These are phyloP conservation scores for Cepphus grylle DNA, from an alignment of 2,113 vertebrate species.

Conservation along the genomic window DNA sequence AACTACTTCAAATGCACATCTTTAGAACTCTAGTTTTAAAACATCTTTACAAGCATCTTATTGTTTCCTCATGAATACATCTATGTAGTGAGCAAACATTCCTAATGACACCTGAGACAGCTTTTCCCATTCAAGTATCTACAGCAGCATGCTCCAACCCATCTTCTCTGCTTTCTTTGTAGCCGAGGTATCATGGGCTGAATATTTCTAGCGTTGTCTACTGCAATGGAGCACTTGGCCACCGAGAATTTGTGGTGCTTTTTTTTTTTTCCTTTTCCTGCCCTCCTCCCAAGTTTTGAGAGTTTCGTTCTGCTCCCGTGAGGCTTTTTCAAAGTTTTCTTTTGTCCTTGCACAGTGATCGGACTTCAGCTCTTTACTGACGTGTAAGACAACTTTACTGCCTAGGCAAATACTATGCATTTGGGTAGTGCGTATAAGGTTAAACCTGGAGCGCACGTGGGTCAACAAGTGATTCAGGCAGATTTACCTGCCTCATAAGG, in stretches of 20 bases:
- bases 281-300: too few species aligned
- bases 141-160: neutral
- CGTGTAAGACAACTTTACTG: neutral
- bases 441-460: neutral
- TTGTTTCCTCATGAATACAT: neutral
- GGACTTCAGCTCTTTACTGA: neutral
- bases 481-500: neutral
- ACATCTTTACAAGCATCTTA: neutral
- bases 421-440: neutral
- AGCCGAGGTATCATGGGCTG: neutral
- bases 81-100: neutral
- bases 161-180: neutral
- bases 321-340: neutral
- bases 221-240: neutral
- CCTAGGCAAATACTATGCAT: neutral
- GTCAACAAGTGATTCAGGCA: neutral
- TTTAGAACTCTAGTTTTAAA: neutral
- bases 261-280: too few species aligned
- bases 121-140: neutral
- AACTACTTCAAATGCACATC: neutral
- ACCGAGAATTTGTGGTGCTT: neutral
- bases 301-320: neutral
- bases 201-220: neutral
- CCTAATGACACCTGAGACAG: neutral
- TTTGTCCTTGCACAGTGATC: neutral